These are phyloP conservation scores for Perca schrenkii DNA, from an alignment of 2,113 vertebrate genomes.

Conservation along the genomic window DNA sequence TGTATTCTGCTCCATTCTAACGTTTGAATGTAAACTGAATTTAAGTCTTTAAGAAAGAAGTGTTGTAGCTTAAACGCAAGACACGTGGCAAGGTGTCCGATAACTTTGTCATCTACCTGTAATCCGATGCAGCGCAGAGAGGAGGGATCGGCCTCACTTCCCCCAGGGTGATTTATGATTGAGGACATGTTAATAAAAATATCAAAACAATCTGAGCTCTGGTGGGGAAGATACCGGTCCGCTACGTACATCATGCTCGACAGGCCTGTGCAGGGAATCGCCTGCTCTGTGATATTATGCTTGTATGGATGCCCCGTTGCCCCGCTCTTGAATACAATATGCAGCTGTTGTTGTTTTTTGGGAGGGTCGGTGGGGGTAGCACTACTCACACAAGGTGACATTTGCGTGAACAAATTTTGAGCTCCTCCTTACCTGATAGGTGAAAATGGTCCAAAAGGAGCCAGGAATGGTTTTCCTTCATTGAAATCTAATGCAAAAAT, in stretches of 20 bases:
- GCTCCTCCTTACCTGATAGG: conserved; percentile 27
- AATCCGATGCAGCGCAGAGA: conserved; percentile 80
- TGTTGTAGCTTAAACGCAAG: conserved; percentile 56
- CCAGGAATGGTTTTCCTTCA: neutral
- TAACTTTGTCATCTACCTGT: conserved; percentile 81
- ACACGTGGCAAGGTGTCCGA: conserved; percentile 73
- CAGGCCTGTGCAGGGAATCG: conserved; percentile 72
- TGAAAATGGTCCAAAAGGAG: neutral
- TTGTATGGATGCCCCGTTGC: conserved; percentile 49
- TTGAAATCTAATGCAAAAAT: conserved; percentile 19
- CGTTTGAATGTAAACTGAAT: conserved; percentile 56
- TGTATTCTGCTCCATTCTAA: conserved; percentile 58
- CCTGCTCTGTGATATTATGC: conserved; percentile 63
- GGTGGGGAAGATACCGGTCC: conserved; percentile 81
- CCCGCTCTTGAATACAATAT: conserved; percentile 62
- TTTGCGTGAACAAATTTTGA: conserved; percentile 43
- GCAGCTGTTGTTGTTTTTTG: conserved; percentile 67
- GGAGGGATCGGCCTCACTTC: conserved; percentile 73
- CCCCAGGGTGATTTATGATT: conserved; percentile 86
- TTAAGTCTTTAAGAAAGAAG: conserved; percentile 33
- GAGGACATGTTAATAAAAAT: conserved; percentile 88
- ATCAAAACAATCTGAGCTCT: conserved; percentile 88
- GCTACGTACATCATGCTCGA: conserved; percentile 85
- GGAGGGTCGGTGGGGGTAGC: conserved; percentile 46
- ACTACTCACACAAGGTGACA: conserved; percentile 78